Base-by-base conservation (phyloP, 2,888 invertebrate genomes). In the Cremastinae sp. region DNA sequence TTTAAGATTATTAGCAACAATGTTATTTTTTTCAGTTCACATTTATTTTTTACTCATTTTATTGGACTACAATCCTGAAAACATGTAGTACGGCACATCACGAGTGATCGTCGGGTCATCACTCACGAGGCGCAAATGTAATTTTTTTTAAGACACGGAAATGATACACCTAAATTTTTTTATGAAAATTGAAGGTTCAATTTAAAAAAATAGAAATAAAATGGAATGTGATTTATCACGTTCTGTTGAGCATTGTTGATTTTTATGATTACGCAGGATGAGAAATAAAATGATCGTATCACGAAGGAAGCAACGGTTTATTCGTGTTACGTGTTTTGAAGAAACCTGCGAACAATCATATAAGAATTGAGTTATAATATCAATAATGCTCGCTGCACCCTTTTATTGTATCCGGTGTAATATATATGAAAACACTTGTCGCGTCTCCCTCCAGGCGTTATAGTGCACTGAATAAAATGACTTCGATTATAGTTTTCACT, bases 101-200 rank as follows among this genome's bases (percentile, higher is more conserved):
- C 62, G 43, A 49, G 43, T 34, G 84, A 68, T 51, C 20, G 62
- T 12, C 78, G 75, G 80, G 79, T 81, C 59, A 72, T 49, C 79
- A 51, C 56, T 69, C 18, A 20, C 58, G 65, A 83, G 82, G 82
- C 83, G 83, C 56, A 41, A 47, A 49, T 41, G 71, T 54, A 65
- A 75, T 65, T 54, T 53, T 38, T 64, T 43, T 16, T 45, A 36
- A 22, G 41, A 38, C 22, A 18, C 45, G 28, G n/a, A n/a, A n/a
- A n/a, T 20, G 58, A 34, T 61, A 20, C 38, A 45, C 36, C n/a
- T n/a, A n/a, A n/a, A n/a, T n/a, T n/a, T n/a, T n/a, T n/a, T n/a
- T n/a, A n/a, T n/a, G n/a, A n/a, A n/a, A n/a, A n/a, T n/a, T n/a
- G n/a, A n/a, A n/a, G n/a, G n/a, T n/a, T n/a, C n/a, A n/a, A n/a